Conservation (phyloP, 2,888 invertebrate species). For the Tachystola acroxantha region DNA sequence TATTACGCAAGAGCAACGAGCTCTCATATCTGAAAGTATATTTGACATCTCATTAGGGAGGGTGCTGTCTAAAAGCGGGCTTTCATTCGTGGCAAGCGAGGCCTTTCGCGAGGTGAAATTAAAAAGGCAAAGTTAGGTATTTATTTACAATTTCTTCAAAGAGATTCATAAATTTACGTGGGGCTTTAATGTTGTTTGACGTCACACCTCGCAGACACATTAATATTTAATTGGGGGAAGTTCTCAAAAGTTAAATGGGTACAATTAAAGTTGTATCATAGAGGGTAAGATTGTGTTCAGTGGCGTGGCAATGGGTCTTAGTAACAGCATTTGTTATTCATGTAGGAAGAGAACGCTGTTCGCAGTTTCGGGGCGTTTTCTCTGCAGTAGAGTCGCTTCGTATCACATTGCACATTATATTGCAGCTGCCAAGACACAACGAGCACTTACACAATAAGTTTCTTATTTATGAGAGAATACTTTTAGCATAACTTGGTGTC, state of each 20-base stretch:
- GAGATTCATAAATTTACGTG: slow-evolving; percentile 2
- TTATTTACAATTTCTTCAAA: slow-evolving; percentile 12
- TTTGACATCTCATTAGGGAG: background rate
- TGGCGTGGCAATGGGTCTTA: slow-evolving; percentile 37
- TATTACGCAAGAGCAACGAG: too few species aligned
- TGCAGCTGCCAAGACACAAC: slow-evolving; percentile 15
- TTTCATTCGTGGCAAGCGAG: slow-evolving; percentile 1
- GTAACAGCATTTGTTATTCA: slow-evolving; percentile 46
- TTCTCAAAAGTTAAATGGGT: slow-evolving; percentile 43
- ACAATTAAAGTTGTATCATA: slow-evolving; percentile 54
- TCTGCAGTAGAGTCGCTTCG: background rate
- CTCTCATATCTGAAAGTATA: too few species aligned
- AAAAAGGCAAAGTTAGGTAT: slow-evolving; percentile 9
- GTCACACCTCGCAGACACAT: slow-evolving; percentile 9
- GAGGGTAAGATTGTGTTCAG: slow-evolving; percentile 26
- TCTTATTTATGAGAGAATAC: background rate
- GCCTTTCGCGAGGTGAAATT: slow-evolving; percentile 3
- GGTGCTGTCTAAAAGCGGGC: background rate
- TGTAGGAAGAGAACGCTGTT: background rate
- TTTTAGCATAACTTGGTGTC: background rate
- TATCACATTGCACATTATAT: background rate
- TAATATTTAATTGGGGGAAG: slow-evolving; percentile 36
- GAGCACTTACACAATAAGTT: slow-evolving; percentile 14
- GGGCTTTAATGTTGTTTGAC: slow-evolving; percentile 3
- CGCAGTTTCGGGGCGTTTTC: background rate